Base-by-base conservation (phyloP, 2,888 invertebrate species). In the Cecidostiba fungosa region DNA sequence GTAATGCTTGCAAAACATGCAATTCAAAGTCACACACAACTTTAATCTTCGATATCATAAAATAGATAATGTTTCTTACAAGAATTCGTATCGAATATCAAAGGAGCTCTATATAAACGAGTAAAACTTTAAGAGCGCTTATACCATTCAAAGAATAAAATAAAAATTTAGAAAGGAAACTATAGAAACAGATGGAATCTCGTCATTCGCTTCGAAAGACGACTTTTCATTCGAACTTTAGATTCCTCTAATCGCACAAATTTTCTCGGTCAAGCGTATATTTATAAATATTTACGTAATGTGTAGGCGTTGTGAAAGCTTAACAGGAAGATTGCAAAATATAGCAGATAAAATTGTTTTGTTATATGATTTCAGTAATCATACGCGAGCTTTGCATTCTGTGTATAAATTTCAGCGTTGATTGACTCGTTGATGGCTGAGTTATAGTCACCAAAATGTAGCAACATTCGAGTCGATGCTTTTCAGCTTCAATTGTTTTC, bases 51-150 rank as follows among this genome's bases (percentile, higher is more conserved):
- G 39, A 39, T 16, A 39, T 70, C n/a, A n/a, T 36, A 39, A 59
- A 66, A 66, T 72, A 43, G 36, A 43, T 39, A 47, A n/a, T 66
- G 2, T 36, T 74, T 66, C 66, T 66, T 76, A 76, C 32, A 50
- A 16, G 16, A 47, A 72, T 80, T 47, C 16, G 6, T 54, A 43
- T 43, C 16, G 69, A 79, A 12, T 50, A 43, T 43, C n/a, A 29
- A 26, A 47, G 39, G 8, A 10, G 23, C 19, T 32, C 12, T 36
- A 43, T 36, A 39, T n/a, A 54, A 85, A 77, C 59, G 80, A 81
- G 36, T 47, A 4, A 81, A 82, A 82, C 81, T 82, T 85, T 85
- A 85, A 85, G 81, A 66, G 85, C 73, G 85, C 72, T 85, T 81
- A 73, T 23, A n/a, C n/a, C 50, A 69, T 72, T 3, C 19, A 32